phyloP scores from a whole-genome alignment of 2,113 vertebrate genomes.

The Cephalophus harveyi region DNA sequence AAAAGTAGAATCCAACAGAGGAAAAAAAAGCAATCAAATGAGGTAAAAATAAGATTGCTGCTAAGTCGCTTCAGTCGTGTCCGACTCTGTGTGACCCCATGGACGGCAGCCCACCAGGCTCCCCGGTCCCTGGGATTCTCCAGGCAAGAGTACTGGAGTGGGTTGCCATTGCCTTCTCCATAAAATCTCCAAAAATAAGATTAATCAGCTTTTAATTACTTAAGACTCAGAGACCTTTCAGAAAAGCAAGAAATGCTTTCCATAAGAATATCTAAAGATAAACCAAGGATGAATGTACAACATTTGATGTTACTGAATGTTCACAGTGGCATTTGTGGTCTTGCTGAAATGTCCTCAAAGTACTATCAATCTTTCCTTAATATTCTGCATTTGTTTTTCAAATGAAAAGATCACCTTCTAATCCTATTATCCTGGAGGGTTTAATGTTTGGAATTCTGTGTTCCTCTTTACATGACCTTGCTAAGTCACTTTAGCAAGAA shows the following conservation, averaged over 20 bases:
- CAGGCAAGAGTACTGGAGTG: too few species aligned
- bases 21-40: constrained; percentile 59
- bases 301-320: neutral
- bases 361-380: constrained; percentile 39
- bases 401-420: neutral
- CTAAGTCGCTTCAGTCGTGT: too few species aligned
- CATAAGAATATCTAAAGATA: neutral
- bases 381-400: neutral
- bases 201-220: constrained; percentile 73
- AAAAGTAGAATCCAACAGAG: constrained; percentile 62
- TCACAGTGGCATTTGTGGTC: neutral
- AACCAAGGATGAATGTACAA: constrained; percentile 26
- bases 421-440: neutral
- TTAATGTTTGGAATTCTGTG: neutral
- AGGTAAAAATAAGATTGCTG: constrained; percentile 70
- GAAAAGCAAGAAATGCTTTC: neutral
- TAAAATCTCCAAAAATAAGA: constrained; percentile 58
- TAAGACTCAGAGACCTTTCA: constrained; percentile 43
- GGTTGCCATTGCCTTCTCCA: too few species aligned
- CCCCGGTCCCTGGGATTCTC: too few species aligned
- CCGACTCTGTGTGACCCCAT: too few species aligned
- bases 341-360: neutral
- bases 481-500: neutral
- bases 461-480: neutral
- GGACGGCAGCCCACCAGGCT: too few species aligned